Base-by-base conservation (phyloP, 1,140 invertebrate species). In the Drosophila novamexicana region DNA sequence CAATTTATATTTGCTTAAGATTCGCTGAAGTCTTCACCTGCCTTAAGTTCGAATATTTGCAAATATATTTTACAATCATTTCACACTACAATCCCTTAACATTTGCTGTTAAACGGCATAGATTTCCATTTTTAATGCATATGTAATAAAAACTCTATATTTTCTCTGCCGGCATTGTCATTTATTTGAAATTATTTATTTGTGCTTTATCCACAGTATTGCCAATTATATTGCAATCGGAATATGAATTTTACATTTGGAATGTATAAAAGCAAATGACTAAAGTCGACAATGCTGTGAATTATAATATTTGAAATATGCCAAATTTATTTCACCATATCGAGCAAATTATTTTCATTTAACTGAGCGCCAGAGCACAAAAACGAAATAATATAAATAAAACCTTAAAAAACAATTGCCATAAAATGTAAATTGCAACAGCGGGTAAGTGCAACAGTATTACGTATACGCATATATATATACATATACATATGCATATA, bases 291-390 rank as follows among this genome's bases (percentile, higher is more conserved):
- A 56, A 62, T 59, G 18, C 50, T 56, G 34, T 47, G 57, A 56
- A 74, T 62, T 62, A 62, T 59, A 53, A 54, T 68, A 52, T 22
- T 49, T 49, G 12, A 50, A 62, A 74, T 62, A 74, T 74, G 71
- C n/a, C 7, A 47, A 54, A 62, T 62, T 62, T 42, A 56, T 69
- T 69, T 52, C 39, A 56, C 9, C 56, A 67, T 67, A 73, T 66
- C 59, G 6, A 18, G 8, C 50, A 67, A 74, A 68, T 74, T 61
- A 74, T 74, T 69, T 74, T 62, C 29, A 69, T 74, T 62, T 69
- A 68, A 61, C 12, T 37, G 57, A 12, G 36, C 18, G n/a, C 12
- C 22, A 14, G n/a, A 44, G 54, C 10, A 34, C 39, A n/a, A 29
- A 40, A 22, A 39, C 45, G 29, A 52, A 63, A 45, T 12, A 16